Evolutionary conservation across 2,113 vertebrate genomes (phyloP), one percentile per base, ranked within the genome.

Genomic region (Phodopus roborovskii): DNA sequence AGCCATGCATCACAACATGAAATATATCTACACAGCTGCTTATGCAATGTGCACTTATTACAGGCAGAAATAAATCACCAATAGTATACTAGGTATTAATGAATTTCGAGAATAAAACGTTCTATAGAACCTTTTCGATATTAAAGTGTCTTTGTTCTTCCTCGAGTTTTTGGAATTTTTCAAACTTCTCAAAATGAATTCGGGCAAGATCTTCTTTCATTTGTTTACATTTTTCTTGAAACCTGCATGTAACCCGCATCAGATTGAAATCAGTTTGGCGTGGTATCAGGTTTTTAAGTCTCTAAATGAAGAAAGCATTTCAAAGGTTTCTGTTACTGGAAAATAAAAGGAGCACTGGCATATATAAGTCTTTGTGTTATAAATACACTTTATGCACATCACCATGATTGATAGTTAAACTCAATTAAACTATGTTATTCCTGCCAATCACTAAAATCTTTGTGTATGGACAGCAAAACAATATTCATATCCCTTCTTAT

Each of bases 201-300:
- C 0, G 36, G 96, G 90, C 90, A 75, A 98, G 94, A 81, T 97
- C 98, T 86, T 98, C 96, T 88, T 97, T 97, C 92, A 95, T 48
- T 15, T 97, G 94, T 85, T 98, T 98, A 66, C 95, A 96, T 98
- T 98, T 98, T 56, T 95, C 96, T 96, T 99, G 98, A 97, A 99
- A 99, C 84, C 85, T 97, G 81, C 98, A 97, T 71, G 99, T 98
- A 62, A 99, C 98, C 60, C 98, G 98, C 96, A 98, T 98, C 88
- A 99, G 98, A 84, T 98, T 98, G 71, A 99, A 83, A 60, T 99
- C 98, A 64, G 98, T 95, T 79, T 99, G 98, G 45, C 94, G 98
- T 92, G 98, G 98, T 1, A 98, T 98, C 97, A 98, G 96, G 73
- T 81, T 98, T 97, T 98, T 99, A 95, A 99, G 98, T 77, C 53